Percentiles rank a stretch among this genome's conserved stretches.
Conservation (phyloP, 2,888 invertebrate genomes). For the Adela reaumurella region DNA sequence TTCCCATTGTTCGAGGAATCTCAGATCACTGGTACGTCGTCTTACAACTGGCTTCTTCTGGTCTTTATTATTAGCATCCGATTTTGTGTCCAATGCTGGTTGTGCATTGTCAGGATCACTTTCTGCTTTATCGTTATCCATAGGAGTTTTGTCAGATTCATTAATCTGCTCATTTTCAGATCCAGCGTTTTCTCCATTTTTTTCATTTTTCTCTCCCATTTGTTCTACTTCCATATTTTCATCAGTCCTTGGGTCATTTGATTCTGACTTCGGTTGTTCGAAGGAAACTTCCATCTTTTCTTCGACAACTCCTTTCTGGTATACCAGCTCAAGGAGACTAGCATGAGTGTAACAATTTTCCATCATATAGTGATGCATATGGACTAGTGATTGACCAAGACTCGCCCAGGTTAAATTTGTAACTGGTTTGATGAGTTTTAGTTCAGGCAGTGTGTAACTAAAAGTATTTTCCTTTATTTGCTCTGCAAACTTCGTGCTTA, state of each 20-base stretch:
- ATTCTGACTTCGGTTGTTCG: slow-evolving; percentile 24
- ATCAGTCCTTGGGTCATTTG: too few species aligned
- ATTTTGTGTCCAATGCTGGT: slow-evolving; percentile 16
- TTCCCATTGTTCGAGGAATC: slow-evolving; percentile 72
- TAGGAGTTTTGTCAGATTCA: slow-evolving; percentile 21
- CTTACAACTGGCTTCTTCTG: slow-evolving; percentile 52
- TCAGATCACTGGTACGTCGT: slow-evolving; percentile 69
- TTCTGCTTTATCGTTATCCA: slow-evolving; percentile 37
- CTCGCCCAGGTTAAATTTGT: slow-evolving; percentile 61
- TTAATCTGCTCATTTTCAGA: slow-evolving; percentile 38
- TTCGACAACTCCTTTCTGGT: slow-evolving; percentile 25
- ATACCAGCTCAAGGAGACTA: slow-evolving; percentile 34
- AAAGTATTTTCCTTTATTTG: slow-evolving; percentile 48
- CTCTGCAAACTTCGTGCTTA: slow-evolving; percentile 52
- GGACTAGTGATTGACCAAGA: slow-evolving; percentile 61
- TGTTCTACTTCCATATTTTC: slow-evolving; percentile 23
- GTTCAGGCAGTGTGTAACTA: slow-evolving; percentile 49
- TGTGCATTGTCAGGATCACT: slow-evolving; percentile 30
- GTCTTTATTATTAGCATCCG: slow-evolving; percentile 34
- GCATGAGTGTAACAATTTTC: slow-evolving; percentile 60
- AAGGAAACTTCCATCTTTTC: slow-evolving; percentile 34
- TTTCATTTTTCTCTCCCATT: slow-evolving; percentile 21
- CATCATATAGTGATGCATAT: slow-evolving; percentile 62
- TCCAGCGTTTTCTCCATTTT: slow-evolving; percentile 24
- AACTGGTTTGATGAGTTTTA: slow-evolving; percentile 58